Evolutionary conservation across 2,797 vertebrate genomes (phyloP).

Genomic region (Poecilia velifera): DNA sequence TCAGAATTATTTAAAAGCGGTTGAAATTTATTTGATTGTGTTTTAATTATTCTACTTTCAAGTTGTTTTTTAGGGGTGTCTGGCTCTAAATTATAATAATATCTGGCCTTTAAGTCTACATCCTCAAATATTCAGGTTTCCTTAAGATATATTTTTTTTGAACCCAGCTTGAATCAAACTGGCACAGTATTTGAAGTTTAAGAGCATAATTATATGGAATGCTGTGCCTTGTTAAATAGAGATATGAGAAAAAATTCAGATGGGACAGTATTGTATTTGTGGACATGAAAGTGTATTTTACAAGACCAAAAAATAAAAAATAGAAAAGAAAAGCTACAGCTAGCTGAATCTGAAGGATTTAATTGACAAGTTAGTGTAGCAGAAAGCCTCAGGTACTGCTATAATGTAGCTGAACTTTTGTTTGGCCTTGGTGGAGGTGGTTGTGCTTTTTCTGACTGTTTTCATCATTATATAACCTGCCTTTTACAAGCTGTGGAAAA

Average conservation of each 20-base stretch:
- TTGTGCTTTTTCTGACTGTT: not conserved
- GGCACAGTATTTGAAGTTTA: not conserved
- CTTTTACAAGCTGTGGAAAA: not conserved
- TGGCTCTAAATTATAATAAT: not conserved
- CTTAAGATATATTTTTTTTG: not conserved
- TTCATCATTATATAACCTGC: not conserved
- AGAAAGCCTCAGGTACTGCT: slow-evolving; percentile 1
- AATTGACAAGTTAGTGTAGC: not conserved
- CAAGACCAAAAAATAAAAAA: not conserved
- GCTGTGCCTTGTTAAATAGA: not conserved
- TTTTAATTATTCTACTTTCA: not conserved
- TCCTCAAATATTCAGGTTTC: not conserved
- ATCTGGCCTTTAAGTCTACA: not conserved
- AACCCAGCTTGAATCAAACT: not conserved
- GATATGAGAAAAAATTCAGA: not conserved
- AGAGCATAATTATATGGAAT: not conserved
- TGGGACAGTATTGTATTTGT: not conserved
- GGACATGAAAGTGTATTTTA: not conserved
- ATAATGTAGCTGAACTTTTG: not conserved
- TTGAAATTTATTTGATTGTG: not conserved
- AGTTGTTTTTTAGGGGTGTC: not conserved
- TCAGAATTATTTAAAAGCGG: not conserved
- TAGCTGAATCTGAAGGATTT: not conserved
- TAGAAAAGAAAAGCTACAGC: not conserved
- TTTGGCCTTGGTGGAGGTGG: not conserved